Base-by-base conservation (phyloP, 1,140 invertebrate genomes). In the Belonocnema kinseyi region DNA sequence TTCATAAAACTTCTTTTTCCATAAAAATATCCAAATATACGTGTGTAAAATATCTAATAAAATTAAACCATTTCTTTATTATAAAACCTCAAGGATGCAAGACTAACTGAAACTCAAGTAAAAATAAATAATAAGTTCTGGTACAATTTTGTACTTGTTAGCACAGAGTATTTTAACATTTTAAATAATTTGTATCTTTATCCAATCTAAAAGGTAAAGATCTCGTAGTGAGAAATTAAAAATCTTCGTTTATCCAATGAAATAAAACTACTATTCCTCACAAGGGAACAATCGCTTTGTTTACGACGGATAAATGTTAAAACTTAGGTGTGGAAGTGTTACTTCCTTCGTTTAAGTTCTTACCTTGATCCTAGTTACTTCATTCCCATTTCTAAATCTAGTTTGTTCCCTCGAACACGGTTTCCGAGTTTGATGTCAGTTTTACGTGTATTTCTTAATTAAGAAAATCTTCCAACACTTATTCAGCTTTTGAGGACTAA, bases 301-400 rank as follows among this genome's bases (percentile, higher is more conserved):
- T n/a, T 17, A 19, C 21, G 54, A 21, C 12, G 21, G 54, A 56
- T 56, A 56, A 56, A 56, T 56, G 54, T 56, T n/a, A 19, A 56
- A 56, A 56, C 54, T 46, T 46, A 56, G 54, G 76, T 78, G 21
- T 75, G 71, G 50, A 54, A 80, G 75, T 73, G 75, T 56, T 56
- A 21, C 17, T 66, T 73, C 58, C 73, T 74, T 82, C 71, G 75
- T 79, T 73, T 75, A 76, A 70, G 73, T 82, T 82, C 78, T 80
- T 82, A 80, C 78, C 77, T 76, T 82, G 80, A 83, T 46, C 40
- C 40, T 82, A 80, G 73, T 80, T 80, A 79, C 75, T 77, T 79
- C 76, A 73, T 73, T 77, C 70, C 72, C 40, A 52, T 80, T 74
- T 54, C 56, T 66, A 74, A 56, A 76, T 51, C 54, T 40, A 53